phyloP scores from a whole-genome alignment of 1,140 invertebrate species.

The Drosophila subpulchrella region DNA sequence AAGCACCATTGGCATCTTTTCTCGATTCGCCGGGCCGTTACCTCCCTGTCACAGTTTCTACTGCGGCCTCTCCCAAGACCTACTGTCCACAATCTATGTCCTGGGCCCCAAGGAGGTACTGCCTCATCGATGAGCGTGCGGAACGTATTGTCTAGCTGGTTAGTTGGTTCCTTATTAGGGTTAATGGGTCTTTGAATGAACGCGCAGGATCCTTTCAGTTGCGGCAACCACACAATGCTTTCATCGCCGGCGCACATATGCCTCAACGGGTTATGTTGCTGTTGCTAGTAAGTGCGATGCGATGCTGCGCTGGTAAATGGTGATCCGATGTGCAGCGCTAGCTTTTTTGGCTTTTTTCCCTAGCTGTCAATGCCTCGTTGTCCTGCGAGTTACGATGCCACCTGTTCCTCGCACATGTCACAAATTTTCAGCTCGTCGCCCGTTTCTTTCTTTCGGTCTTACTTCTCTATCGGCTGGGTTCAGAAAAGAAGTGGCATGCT shows the following conservation, averaged over 20 bases:
- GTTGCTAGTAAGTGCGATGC: constrained; percentile 2
- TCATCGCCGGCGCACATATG: constrained; percentile 54
- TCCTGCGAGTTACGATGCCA: constrained; percentile 15
- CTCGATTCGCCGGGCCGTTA: constrained; percentile 10
- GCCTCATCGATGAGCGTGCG: constrained; percentile 22
- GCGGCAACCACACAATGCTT: constrained; percentile 52
- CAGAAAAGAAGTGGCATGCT: constrained; percentile 54
- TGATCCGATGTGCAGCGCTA: constrained; percentile 54
- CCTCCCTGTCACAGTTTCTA: constrained; percentile 18
- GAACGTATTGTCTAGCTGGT: constrained; percentile 17
- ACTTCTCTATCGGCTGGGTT: constrained; percentile 37
- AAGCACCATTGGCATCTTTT: constrained; percentile 59
- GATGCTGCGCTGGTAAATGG: constrained; percentile 75
- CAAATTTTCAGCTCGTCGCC: constrained; percentile 62
- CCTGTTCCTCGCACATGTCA: constrained; percentile 31
- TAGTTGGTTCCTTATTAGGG: constrained; percentile 67
- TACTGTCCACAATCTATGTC: constrained; percentile 19
- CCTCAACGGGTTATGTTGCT: constrained; percentile 4
- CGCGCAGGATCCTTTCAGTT: constrained; percentile 74
- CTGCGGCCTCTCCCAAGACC: background rate
- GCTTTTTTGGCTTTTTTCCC: constrained; percentile 2
- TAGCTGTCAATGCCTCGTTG: constrained; percentile 18
- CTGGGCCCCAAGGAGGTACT: constrained; percentile 2
- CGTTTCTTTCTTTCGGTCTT: constrained; percentile 35
- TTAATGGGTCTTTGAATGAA: constrained; percentile 82